phyloP scores from a whole-genome alignment of 2,888 invertebrate genomes.

The Ectemnius continuus region DNA sequence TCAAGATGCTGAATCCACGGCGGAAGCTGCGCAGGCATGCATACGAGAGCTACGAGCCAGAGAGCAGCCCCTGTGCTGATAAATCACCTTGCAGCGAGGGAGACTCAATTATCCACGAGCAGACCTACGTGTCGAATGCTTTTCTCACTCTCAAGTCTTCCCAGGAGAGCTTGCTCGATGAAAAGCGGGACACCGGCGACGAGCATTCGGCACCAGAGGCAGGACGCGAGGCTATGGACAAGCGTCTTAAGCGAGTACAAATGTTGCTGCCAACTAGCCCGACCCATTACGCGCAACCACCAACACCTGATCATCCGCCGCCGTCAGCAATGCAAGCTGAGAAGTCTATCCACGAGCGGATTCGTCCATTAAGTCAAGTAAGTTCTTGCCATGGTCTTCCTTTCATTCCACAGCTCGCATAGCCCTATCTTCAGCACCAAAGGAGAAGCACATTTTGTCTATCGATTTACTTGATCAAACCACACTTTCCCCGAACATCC shows the following conservation, averaged over 20 bases:
- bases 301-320: conserved; percentile 96
- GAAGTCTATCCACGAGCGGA: conserved; percentile 92
- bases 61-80: conserved; percentile 78
- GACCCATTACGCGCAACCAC: conserved; percentile 93
- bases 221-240: conserved; percentile 70
- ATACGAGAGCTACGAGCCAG: conserved; percentile 83
- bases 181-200: conserved; percentile 78
- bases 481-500: no score
- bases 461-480: no score
- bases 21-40: conserved; percentile 83
- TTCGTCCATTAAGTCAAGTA: conserved; percentile 94
- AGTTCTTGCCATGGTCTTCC: conserved; percentile 73
- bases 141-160: conserved; percentile 81
- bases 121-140: conserved; percentile 80
- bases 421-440: not conserved
- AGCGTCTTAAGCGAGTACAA: conserved; percentile 73
- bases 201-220: conserved; percentile 76
- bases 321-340: conserved; percentile 94
- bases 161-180: conserved; percentile 82
- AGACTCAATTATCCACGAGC: conserved; percentile 64
- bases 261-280: conserved; percentile 88
- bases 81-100: conserved; percentile 78
- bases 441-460: not conserved
- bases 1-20: conserved; percentile 86
- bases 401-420: no score